Evolutionary conservation across 2,113 vertebrate species (phyloP).

Genomic region (Oreocharis arfaki): DNA sequence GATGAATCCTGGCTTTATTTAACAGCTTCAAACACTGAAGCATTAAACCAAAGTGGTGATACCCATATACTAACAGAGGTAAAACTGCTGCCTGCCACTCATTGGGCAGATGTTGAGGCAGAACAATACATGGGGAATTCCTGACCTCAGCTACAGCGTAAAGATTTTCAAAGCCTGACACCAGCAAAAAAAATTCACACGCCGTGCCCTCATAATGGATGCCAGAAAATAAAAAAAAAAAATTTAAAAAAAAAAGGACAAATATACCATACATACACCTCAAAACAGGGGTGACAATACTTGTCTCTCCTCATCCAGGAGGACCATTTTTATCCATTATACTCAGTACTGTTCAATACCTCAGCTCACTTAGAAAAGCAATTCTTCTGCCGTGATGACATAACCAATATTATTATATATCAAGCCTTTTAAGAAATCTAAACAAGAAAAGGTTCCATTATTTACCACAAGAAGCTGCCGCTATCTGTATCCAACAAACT

Average conservation of each 20-base stretch:
- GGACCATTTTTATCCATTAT: conserved; percentile 31
- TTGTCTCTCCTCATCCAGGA: not conserved
- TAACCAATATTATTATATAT: not conserved
- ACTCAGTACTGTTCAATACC: not conserved
- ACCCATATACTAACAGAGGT: not conserved
- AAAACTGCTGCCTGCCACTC: not conserved
- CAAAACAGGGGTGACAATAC: not conserved
- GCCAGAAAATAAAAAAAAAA: not conserved
- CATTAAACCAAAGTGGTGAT: not conserved
- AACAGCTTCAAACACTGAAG: not conserved
- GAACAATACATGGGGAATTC: not conserved
- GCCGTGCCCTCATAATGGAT: not conserved
- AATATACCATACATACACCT: not conserved
- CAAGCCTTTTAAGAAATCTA: conserved; percentile 1
- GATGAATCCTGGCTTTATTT: conserved; percentile 21
- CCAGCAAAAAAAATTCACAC: not conserved
- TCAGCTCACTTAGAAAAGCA: conserved; percentile 7
- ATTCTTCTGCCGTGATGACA: not conserved
- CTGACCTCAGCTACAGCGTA: not conserved
- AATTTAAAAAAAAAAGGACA: not conserved
- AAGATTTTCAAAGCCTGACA: not conserved
- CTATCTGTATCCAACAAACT: not conserved
- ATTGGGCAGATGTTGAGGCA: not conserved
- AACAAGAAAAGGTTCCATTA: conserved; percentile 9
- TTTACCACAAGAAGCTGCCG: not conserved